Base-by-base conservation (phyloP, 2,888 invertebrate genomes). In the Agrochola macilenta region DNA sequence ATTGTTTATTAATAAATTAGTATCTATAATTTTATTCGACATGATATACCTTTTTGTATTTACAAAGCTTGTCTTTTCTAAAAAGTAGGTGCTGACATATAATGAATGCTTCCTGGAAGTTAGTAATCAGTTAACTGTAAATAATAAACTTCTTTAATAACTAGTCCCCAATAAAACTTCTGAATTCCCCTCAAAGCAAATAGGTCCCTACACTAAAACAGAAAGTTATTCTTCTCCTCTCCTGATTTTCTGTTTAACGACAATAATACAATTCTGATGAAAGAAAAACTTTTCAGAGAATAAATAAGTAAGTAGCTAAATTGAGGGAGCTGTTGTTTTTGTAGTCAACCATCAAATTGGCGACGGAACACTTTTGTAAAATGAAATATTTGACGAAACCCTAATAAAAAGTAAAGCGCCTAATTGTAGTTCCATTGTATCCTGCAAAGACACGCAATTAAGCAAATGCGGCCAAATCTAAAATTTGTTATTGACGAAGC, bases 231-330 rank as follows among this genome's bases (percentile, higher is more conserved):
- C 30, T 30, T 69, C n/a, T 17, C 2, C 23, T 2, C n/a, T 1
- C 12, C 35, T 30, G 17, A 17, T 58, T 52, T 52, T 54, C 12
- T 43, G n/a, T 54, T 79, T 30, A 49, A 68, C 54, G 61, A 68
- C 39, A 63, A 57, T 52, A 64, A 64, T 79, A 74, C 74, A 69
- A 64, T 52, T 68, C n/a, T 64, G 26, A n/a, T 57, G 23, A 17
- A 78, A 69, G n/a, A 23, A 46, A 61, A 69, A 43, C 39, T 65
- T 69, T n/a, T 54, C 4, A 30, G 49, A 7, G 12, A n/a, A 14
- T 35, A 11, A 64, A 39, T n/a, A 26, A 60, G 52, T 54, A 26
- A 54, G 64, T 35, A 64, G 20, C 39, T 57, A 20, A 58, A 68
- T 58, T 63, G 30, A 57, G 43, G 63, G 9, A n/a, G 30, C 5